A percentile compares a stretch with the other conserved stretches of the same genome.
Evolutionary conservation across 1,140 invertebrate species (phyloP).

Genomic region (Brevipalpus yothersi): DNA sequence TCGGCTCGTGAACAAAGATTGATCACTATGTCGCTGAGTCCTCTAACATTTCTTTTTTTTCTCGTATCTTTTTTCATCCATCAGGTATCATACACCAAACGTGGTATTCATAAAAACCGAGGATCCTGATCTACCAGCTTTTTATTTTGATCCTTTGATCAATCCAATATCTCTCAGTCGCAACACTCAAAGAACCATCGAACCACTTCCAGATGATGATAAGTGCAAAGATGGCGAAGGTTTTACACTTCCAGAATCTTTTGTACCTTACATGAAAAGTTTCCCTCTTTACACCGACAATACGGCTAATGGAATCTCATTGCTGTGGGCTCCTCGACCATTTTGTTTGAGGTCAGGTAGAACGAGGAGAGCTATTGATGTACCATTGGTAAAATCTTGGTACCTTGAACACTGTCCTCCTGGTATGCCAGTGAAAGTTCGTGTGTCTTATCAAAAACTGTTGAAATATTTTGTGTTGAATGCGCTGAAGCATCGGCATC

Average conservation of each 20-base stretch:
- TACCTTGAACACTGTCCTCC: constrained; percentile 81
- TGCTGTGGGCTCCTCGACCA: constrained; percentile 94
- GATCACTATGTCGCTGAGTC: constrained; percentile 2
- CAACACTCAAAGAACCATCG: constrained; percentile 36
- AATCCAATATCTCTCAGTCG: constrained; percentile 94
- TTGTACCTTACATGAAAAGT: constrained; percentile 77
- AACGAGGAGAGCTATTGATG: constrained; percentile 65
- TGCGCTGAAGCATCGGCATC: constrained; percentile 81
- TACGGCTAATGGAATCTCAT: constrained; percentile 91
- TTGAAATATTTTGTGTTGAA: constrained; percentile 96
- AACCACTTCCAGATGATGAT: constrained; percentile 51
- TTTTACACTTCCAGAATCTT: constrained; percentile 64
- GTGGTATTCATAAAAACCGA: constrained; percentile 99
- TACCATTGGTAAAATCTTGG: constrained; percentile 93
- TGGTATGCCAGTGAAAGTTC: constrained; percentile 87
- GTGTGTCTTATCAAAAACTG: constrained; percentile 96
- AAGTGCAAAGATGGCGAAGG: constrained; percentile 43
- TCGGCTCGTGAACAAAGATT: neutral
- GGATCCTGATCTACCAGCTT: constrained; percentile 98
- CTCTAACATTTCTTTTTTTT: constrained; percentile 1
- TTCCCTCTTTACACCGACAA: constrained; percentile 92
- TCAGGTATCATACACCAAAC: constrained; percentile 92
- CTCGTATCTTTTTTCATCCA: neutral
- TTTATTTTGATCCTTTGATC: constrained; percentile 98
- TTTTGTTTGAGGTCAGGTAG: constrained; percentile 80